Conservation (phyloP, 1,140 invertebrate species). For the Eurosta solidaginis region DNA sequence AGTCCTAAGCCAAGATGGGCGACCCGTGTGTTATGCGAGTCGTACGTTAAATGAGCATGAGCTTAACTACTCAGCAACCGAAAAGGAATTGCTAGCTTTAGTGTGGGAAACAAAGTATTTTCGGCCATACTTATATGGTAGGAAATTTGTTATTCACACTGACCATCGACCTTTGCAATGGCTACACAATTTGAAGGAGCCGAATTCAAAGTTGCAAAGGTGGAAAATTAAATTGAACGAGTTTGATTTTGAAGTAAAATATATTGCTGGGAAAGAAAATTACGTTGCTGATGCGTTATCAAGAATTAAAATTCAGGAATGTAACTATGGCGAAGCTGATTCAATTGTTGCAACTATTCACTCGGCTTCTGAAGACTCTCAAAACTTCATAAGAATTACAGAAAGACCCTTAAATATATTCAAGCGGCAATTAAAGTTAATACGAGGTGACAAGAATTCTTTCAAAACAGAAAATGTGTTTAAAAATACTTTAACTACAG, state of each 20-base stretch:
- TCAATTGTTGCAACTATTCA: background rate
- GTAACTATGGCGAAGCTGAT: background rate
- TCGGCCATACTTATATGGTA: background rate
- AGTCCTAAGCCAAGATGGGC: background rate
- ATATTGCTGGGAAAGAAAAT: background rate
- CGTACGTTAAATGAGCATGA: background rate
- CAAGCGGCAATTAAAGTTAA: background rate
- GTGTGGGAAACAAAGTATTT: background rate
- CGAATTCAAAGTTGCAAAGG: background rate
- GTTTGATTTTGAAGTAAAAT: background rate
- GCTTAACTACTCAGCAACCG: background rate
- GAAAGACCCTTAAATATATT: background rate
- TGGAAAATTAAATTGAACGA: too few relatives aligned
- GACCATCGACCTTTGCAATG: background rate
- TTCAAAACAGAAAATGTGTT: too few relatives aligned
- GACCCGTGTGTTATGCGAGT: background rate
- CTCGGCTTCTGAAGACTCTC: background rate
- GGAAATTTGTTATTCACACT: background rate
- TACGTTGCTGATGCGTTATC: conserved; percentile 3
- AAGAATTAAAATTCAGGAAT: background rate
- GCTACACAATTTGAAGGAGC: too few relatives aligned
- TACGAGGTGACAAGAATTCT: background rate
- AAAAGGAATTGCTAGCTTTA: background rate
- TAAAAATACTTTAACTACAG: too few relatives aligned
- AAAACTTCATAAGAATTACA: background rate